These are phyloP conservation scores for Tokudaia tokunoshimensis DNA, from an alignment of 2,797 vertebrate genomes.

Conservation along the genomic window DNA sequence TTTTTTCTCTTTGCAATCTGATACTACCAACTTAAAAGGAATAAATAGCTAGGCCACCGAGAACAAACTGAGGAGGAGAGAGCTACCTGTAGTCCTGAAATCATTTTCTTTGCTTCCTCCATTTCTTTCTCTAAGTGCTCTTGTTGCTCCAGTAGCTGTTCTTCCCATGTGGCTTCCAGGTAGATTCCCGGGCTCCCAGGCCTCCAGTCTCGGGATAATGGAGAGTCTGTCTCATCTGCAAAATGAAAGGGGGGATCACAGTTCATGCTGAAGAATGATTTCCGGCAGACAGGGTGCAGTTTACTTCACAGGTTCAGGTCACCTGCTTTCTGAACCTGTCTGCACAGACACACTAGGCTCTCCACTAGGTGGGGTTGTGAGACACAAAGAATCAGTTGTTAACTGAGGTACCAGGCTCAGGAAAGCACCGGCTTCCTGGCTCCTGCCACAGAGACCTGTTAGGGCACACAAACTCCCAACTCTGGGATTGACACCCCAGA, in stretches of 20 bases:
- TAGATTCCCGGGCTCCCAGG: constrained; percentile 84
- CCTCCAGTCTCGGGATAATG: constrained; percentile 85
- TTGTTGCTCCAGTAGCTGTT: constrained; percentile 95
- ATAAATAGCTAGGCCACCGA: not conserved
- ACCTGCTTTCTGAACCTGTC: constrained; percentile 67
- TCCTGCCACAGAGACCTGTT: not conserved
- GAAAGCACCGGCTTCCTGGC: not conserved
- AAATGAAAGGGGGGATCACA: constrained; percentile 57
- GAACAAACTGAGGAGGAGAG: not conserved
- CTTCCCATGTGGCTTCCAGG: constrained; percentile 92
- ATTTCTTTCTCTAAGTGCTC: constrained; percentile 96
- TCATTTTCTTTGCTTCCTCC: constrained; percentile 97
- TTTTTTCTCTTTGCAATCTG: constrained; percentile 29
- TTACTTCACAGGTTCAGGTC: constrained; percentile 20
- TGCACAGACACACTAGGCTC: not conserved
- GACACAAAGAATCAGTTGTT: not conserved
- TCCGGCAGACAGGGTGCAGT: not conserved
- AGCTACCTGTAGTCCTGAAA: constrained; percentile 96
- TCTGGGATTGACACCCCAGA: not conserved
- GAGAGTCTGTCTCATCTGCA: constrained; percentile 90
- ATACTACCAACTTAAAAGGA: not conserved
- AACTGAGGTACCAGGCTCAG: not conserved
- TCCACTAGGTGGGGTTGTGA: constrained; percentile 76
- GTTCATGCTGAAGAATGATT: constrained; percentile 51
- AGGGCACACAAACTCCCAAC: not conserved